Conservation (phyloP, 2,113 vertebrate species). For the Dryoscopus gambensis region DNA sequence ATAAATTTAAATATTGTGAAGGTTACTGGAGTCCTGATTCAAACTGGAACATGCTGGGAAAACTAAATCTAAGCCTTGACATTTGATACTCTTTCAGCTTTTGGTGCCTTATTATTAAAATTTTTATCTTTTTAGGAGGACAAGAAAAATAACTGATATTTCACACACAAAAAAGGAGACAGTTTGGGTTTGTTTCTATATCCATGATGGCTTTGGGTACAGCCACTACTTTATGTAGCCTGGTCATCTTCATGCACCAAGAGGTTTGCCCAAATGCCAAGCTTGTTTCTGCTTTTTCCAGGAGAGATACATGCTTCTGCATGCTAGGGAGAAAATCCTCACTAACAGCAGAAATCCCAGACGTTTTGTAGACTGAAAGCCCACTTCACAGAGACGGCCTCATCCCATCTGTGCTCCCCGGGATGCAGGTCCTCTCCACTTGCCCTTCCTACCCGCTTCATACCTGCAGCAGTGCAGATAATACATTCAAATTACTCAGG, state of each 20-base stretch:
- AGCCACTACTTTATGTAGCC: fast-evolving
- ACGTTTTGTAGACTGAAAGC: neutral
- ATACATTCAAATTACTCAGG: neutral
- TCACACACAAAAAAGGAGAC: neutral
- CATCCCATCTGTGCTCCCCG: neutral
- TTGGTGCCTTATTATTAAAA: neutral
- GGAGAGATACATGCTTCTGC: fast-evolving
- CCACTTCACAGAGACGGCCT: neutral
- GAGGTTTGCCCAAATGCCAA: neutral
- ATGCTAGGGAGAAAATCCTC: neutral
- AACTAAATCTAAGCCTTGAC: neutral
- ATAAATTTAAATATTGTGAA: neutral
- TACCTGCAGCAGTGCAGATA: neutral
- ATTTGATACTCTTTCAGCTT: neutral
- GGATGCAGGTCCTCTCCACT: neutral
- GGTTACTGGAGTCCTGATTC: neutral
- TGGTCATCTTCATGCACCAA: neutral
- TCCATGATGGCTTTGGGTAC: neutral
- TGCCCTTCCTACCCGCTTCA: neutral
- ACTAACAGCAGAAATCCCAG: neutral
- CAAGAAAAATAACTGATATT: neutral
- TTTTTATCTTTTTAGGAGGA: neutral
- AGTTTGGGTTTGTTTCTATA: neutral
- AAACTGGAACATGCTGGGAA: neutral
- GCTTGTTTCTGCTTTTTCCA: neutral